Percentiles rank a stretch among this genome's conserved stretches.
phyloP scores from a whole-genome alignment of 2,113 vertebrate genomes.

The Channa maculata region DNA sequence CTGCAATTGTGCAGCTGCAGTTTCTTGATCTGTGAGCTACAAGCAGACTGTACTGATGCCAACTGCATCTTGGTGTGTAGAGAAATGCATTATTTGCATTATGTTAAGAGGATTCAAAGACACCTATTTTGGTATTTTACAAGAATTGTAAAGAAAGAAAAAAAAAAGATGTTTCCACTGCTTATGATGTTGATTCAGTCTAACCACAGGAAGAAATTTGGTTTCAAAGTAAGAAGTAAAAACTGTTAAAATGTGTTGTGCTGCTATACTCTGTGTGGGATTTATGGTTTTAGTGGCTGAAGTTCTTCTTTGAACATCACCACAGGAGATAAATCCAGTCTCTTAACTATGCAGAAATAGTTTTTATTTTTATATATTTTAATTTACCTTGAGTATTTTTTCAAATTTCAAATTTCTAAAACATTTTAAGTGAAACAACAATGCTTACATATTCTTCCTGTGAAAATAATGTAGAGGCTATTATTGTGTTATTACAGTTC shows the following conservation, averaged over 20 bases:
- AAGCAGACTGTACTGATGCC: not conserved
- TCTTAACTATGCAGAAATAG: slow-evolving; percentile 43
- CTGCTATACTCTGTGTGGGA: slow-evolving; percentile 54
- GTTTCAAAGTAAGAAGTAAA: slow-evolving; percentile 27
- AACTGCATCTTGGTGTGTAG: not conserved
- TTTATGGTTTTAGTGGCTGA: slow-evolving; percentile 22
- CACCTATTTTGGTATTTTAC: not conserved
- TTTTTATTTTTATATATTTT: not conserved
- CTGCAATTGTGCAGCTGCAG: not conserved
- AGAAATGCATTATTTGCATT: slow-evolving; percentile 34
- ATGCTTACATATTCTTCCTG: slow-evolving; percentile 1
- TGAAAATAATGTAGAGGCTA: slow-evolving; percentile 5
- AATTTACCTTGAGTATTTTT: slow-evolving; percentile 3
- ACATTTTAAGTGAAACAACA: slow-evolving; percentile 25
- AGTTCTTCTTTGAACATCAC: slow-evolving; percentile 9
- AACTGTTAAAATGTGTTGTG: slow-evolving; percentile 23
- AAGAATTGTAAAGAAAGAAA: not conserved
- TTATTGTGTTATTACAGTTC: slow-evolving; percentile 33
- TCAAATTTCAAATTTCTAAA: slow-evolving; percentile 9
- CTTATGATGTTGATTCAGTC: slow-evolving; percentile 14
- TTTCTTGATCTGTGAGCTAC: not conserved
- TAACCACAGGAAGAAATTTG: not conserved
- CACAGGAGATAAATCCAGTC: slow-evolving; percentile 9
- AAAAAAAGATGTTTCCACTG: not conserved
- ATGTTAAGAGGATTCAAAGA: not conserved